Conservation (phyloP, 2,113 vertebrate species). For the Micronycteris hirsuta region DNA sequence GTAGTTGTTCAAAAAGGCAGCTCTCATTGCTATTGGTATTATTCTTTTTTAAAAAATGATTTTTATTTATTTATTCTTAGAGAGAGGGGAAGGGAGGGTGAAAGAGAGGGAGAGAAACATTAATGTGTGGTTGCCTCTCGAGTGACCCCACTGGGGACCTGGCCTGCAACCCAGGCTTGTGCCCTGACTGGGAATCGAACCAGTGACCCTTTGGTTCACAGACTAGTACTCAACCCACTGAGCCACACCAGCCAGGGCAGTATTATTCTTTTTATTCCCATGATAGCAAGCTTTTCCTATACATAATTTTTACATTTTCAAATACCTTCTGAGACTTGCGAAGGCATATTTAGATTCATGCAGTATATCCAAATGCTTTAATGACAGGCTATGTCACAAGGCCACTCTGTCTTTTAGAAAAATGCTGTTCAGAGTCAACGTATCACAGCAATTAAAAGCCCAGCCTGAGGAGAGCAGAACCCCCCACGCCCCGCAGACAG, state of each 20-base stretch:
- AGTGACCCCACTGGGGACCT: too few relatives aligned
- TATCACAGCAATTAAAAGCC: slow-evolving; percentile 80
- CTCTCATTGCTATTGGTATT: neutral
- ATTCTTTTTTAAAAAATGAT: neutral
- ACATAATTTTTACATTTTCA: neutral
- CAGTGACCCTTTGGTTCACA: too few relatives aligned
- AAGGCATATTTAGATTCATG: slow-evolving; percentile 9
- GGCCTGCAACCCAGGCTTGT: too few relatives aligned
- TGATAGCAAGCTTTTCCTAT: neutral
- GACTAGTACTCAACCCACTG: too few relatives aligned
- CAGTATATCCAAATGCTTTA: neutral
- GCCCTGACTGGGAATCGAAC: too few relatives aligned
- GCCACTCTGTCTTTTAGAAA: slow-evolving; percentile 73
- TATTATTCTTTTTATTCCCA: neutral
- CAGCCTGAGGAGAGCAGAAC: slow-evolving; percentile 70
- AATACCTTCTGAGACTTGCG: neutral
- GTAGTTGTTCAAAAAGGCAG: neutral
- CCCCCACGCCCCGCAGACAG: slow-evolving; percentile 72
- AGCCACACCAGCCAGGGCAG: too few relatives aligned
- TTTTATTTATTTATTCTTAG: too few relatives aligned
- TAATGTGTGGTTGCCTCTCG: too few relatives aligned
- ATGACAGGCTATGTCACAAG: neutral
- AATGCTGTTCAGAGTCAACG: slow-evolving; percentile 78
- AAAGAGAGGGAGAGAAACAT: too few relatives aligned
- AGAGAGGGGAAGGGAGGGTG: too few relatives aligned